Conservation (phyloP, 2,797 vertebrate genomes). For the Botia almorhae region DNA sequence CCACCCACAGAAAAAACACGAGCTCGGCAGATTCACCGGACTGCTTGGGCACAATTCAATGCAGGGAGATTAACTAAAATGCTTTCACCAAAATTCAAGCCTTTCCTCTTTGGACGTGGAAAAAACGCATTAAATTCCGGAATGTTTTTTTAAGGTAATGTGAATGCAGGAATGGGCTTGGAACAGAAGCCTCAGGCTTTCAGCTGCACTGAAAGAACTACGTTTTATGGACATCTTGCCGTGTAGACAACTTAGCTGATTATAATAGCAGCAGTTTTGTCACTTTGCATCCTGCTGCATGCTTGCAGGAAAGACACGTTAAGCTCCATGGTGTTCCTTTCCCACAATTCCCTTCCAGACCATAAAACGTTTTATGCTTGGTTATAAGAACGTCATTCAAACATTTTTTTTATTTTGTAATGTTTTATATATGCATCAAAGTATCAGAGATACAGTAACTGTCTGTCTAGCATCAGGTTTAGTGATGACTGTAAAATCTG, state of each 20-base stretch:
- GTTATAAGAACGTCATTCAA: not conserved
- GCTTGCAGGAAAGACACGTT: not conserved
- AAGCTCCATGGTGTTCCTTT: not conserved
- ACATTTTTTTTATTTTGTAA: not conserved
- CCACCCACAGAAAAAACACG: constrained; percentile 28
- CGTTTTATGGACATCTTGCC: not conserved
- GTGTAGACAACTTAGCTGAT: not conserved
- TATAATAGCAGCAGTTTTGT: not conserved
- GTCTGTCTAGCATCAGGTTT: not conserved
- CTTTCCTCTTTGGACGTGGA: constrained; percentile 20
- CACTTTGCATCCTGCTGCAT: not conserved
- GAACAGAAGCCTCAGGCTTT: constrained; percentile 19
- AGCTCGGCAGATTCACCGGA: constrained; percentile 27
- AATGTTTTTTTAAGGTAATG: constrained; percentile 15
- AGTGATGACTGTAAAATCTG: not conserved
- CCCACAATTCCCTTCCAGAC: not conserved
- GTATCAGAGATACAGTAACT: not conserved
- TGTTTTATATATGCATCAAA: constrained; percentile 1
- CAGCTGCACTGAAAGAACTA: not conserved
- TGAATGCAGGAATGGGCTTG: not conserved
- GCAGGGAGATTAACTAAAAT: not conserved
- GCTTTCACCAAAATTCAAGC: constrained; percentile 16
- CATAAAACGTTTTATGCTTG: not conserved
- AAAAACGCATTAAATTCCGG: not conserved
- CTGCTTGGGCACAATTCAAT: constrained; percentile 19